Evolutionary conservation across 2,113 vertebrate species (phyloP).

Genomic region (Mus pahari): DNA sequence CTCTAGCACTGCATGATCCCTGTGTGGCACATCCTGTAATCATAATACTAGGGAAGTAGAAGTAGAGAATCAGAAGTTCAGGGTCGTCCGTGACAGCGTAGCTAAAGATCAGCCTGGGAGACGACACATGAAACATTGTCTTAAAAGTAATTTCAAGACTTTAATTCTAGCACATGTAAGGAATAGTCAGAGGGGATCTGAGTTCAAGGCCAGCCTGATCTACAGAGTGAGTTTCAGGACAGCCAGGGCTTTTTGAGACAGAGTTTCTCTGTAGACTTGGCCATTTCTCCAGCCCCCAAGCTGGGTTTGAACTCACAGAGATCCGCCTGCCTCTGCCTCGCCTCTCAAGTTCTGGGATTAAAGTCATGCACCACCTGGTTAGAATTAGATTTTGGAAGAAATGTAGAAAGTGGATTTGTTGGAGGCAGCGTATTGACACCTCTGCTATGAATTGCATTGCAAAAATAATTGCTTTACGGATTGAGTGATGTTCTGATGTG

Average conservation of each 20-base stretch:
- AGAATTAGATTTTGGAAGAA: conserved; percentile 34
- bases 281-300: too few relatives aligned
- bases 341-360: neutral
- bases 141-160: neutral
- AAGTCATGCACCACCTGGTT: too few relatives aligned
- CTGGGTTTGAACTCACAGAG: neutral
- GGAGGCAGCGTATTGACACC: neutral
- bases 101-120: neutral
- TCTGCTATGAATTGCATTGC: neutral
- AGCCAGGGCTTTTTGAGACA: too few relatives aligned
- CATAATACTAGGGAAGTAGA: neutral
- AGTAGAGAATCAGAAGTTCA: neutral
- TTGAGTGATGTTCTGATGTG: neutral
- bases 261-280: too few relatives aligned
- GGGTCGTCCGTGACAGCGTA: neutral
- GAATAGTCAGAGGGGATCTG: too few relatives aligned
- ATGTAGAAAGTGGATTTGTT: neutral
- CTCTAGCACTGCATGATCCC: neutral
- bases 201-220: neutral
- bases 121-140: neutral
- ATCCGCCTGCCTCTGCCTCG: neutral
- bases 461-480: neutral
- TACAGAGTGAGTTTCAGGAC: neutral
- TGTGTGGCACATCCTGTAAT: neutral
- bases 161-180: too few relatives aligned